phyloP scores from a whole-genome alignment of 2,113 vertebrate species.

The Takifugu flavidus region DNA sequence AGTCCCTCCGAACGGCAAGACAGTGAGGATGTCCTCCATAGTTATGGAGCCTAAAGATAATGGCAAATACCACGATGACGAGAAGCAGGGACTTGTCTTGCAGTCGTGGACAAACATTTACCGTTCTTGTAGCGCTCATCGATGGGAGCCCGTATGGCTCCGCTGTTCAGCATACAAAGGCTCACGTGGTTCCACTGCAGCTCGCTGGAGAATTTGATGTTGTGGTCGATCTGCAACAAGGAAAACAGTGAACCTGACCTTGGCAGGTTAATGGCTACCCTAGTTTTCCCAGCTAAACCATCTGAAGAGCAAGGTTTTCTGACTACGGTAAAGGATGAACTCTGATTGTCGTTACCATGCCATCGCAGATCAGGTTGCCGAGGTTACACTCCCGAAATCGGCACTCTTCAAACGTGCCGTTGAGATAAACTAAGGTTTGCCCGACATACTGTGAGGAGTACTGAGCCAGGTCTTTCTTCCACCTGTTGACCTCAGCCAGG shows the following conservation, averaged over 20 bases:
- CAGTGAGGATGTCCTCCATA: conserved; percentile 81
- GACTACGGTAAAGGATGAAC: background rate
- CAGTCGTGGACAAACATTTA: conserved; percentile 23
- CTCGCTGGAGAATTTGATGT: conserved; percentile 71
- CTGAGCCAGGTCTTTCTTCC: conserved; percentile 78
- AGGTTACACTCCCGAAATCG: conserved; percentile 90
- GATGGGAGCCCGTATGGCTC: conserved; percentile 81
- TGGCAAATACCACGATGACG: background rate
- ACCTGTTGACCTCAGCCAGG: conserved; percentile 78
- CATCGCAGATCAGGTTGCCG: conserved; percentile 93
- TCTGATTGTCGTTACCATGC: conserved; percentile 74
- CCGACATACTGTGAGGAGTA: conserved; percentile 81
- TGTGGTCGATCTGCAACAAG: conserved; percentile 79
- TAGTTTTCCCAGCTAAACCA: too few species aligned
- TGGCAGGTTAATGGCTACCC: too few species aligned
- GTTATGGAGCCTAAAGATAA: conserved; percentile 81
- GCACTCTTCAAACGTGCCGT: conserved; percentile 81
- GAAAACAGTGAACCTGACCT: background rate
- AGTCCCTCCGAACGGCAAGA: conserved; percentile 87
- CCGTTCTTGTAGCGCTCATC: conserved; percentile 81
- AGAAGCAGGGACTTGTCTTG: too few species aligned
- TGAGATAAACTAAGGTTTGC: conserved; percentile 84
- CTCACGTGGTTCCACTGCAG: conserved; percentile 86
- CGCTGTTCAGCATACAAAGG: conserved; percentile 85
- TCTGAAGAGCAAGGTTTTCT: too few species aligned